Evolutionary conservation across 2,113 vertebrate genomes (phyloP), one percentile per base, ranked within the genome.

Genomic region (Hypocryptadius cinnamomeus): DNA sequence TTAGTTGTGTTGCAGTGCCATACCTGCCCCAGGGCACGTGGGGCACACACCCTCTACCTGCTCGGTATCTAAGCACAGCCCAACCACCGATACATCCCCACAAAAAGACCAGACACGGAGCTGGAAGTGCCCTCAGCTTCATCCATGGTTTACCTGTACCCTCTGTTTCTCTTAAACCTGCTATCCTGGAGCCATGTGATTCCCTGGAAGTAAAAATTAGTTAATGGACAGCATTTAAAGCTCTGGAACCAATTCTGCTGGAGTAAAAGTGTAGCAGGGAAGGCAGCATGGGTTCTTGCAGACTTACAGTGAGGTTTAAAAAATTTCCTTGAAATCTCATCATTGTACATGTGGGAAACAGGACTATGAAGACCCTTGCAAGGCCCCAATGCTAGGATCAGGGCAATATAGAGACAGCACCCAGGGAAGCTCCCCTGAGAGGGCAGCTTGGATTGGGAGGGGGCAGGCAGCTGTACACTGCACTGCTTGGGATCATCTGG

Each of bases 1-100:
- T 69, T 10, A 50, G 66, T 12, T 61, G 42, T 18, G 8, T 48
- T 6, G 3, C 57, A 85, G 21, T n/a, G 3, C 1, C 12, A 5
- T 9, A 45, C 13, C 24, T 44, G 84, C 31, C 37, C 48, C 53
- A 33, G 13, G 19, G 15, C 42, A 42, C 0, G 0, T 3, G 33
- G 35, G 54, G 51, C 28, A 27, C 33, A 44, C 0, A 0, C 61
- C n/a, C 53, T 39, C 19, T 47, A 9, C 35, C 42, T 2, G 1
- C 12, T 65, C 73, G 51, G 50, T 45, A 22, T 7, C 44, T 42
- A 20, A 64, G 65, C 33, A 19, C 48, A 79, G 18, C 20, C 28
- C 0, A 0, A 30, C 8, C 50, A 76, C 15, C 8, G 69, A 4
- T 4, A 19, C 24, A 22, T 11, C 23, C 51, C 28, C 61, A 64